phyloP scores from a whole-genome alignment of 2,797 vertebrate species.

The Phoxinus dragarum region DNA sequence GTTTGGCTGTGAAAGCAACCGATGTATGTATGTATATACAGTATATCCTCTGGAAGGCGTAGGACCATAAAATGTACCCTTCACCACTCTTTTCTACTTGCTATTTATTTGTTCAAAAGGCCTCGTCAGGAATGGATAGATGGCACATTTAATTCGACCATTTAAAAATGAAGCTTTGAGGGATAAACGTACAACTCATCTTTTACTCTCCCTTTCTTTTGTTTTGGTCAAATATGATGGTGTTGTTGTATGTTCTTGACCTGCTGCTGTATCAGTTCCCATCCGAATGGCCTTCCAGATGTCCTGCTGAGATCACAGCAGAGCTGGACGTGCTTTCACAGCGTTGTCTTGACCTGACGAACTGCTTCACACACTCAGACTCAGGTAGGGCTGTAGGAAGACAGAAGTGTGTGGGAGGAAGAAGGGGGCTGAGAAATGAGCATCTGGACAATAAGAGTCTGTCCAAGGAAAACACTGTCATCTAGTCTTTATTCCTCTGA shows the following conservation, averaged over 20 bases:
- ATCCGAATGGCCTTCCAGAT: slow-evolving; percentile 63
- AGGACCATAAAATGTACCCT: too few relatives aligned
- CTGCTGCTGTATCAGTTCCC: slow-evolving; percentile 70
- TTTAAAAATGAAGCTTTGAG: neutral
- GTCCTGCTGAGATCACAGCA: slow-evolving; percentile 64
- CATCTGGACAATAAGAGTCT: slow-evolving; percentile 50
- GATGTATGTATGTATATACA: too few relatives aligned
- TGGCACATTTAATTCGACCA: neutral
- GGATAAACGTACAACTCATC: neutral
- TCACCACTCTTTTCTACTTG: neutral
- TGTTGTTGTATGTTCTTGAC: slow-evolving; percentile 54
- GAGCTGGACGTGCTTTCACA: slow-evolving; percentile 65
- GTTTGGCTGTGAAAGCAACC: neutral
- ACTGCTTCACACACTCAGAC: slow-evolving; percentile 54
- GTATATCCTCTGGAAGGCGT: too few relatives aligned
- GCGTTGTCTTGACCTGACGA: slow-evolving; percentile 62
- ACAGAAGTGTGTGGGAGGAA: slow-evolving; percentile 57
- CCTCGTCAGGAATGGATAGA: neutral
- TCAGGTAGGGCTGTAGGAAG: slow-evolving; percentile 61
- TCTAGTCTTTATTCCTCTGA: slow-evolving; percentile 10
- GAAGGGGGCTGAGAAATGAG: slow-evolving; percentile 49
- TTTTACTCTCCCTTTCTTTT: neutral
- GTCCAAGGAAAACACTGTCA: slow-evolving; percentile 15
- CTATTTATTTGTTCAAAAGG: neutral
- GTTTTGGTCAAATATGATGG: neutral